Base-by-base conservation (phyloP, 2,113 vertebrate species). In the Octodon degus region DNA sequence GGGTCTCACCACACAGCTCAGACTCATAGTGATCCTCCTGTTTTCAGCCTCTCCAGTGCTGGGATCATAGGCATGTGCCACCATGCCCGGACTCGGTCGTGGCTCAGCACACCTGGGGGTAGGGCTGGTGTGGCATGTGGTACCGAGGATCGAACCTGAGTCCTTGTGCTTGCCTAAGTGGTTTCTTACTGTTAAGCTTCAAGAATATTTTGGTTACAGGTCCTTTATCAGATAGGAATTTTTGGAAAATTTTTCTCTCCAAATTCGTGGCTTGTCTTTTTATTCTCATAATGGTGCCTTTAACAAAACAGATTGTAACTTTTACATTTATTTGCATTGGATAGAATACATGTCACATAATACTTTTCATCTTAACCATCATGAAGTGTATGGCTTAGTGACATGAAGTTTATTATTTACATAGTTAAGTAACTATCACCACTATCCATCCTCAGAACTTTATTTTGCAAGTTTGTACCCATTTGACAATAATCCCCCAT, bases 121-220 rank as follows among this genome's bases (percentile, higher is more conserved):
- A 16, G 55, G 55, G 55, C 55, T 58, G 55, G 55, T 17, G 55
- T 58, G 55, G 55, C 55, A 58, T 58, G 16, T 2, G 55, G 16
- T 58, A 58, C 55, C 17, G 16, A 16, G 55, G 55, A 17, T 58
- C 55, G 0, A 58, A 58, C 55, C 55, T 5, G 16, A 16, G 55
- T 58, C 55, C 55, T 58, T 58, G 55, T 17, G 5, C 14, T 17
- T 58, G 3, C 55, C 55, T 58, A 58, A 58, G 16, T 63, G 2
- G 58, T 92, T 89, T 81, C 30, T 68, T 86, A 34, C 14, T 65
- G 6, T 60, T 92, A n/a, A 81, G 17, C 67, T 95, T 92, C 62
- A n/a, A 77, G 27, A 27, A 60, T 84, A 89, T 88, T 91, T 90
- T 68, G 13, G 12, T 40, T 80, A 34, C 2, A 55, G 55, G 2